Evolutionary conservation across 1,140 invertebrate genomes (phyloP).

Genomic region (Tetragnatha versicolor): DNA sequence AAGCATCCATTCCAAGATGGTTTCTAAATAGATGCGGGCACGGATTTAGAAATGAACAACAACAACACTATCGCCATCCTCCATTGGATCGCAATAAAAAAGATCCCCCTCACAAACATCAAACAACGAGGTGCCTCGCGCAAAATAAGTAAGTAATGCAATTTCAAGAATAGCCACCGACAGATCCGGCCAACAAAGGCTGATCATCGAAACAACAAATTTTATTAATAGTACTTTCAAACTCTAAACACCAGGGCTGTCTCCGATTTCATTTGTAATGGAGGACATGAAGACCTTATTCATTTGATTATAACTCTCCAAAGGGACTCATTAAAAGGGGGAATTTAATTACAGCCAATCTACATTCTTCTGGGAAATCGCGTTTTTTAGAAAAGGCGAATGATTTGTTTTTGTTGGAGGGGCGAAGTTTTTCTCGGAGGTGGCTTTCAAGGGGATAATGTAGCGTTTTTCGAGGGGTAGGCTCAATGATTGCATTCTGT

Average conservation of each 20-base stretch:
- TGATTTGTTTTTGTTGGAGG: no score
- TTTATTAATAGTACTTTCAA: constrained; percentile 22
- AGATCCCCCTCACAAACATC: no score
- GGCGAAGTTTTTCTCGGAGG: no score
- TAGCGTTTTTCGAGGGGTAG: constrained; percentile 2
- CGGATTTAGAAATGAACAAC: no score
- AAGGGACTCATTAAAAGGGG: constrained; percentile 18
- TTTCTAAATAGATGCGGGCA: no score
- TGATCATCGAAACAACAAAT: constrained; percentile 21
- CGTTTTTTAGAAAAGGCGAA: no score
- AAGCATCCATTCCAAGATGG: no score
- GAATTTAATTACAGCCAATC: constrained; percentile 34
- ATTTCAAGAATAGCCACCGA: constrained; percentile 6
- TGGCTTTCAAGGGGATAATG: not conserved
- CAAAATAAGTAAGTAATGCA: not conserved
- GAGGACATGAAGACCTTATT: constrained; percentile 14
- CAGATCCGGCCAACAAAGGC: constrained; percentile 8
- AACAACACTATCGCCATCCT: no score
- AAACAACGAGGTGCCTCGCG: no score
- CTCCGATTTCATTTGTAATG: constrained; percentile 13
- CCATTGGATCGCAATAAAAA: no score
- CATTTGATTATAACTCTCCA: constrained; percentile 32
- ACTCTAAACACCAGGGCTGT: not conserved
- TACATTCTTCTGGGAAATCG: constrained; percentile 1
- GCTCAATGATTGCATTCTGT: no score